Base-by-base conservation (phyloP, 1,140 invertebrate species). In the Olivierus martensii region DNA sequence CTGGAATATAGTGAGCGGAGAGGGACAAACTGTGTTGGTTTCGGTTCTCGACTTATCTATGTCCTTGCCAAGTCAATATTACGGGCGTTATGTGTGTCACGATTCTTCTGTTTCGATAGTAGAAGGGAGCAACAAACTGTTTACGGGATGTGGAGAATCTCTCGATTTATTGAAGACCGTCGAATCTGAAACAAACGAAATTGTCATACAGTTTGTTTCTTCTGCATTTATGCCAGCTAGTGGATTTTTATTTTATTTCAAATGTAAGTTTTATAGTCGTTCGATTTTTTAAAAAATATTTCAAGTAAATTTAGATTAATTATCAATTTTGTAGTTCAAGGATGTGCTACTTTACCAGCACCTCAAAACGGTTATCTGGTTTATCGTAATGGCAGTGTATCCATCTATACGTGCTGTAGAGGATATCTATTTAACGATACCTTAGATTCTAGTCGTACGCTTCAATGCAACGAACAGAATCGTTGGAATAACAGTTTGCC, bases 321-420 rank as follows among this genome's bases (percentile, higher is more conserved):
- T n/a, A n/a, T n/a, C n/a, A n/a, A 52, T 38, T 12, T 41, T 59
- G 65, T 65, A 75, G 75, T 75, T 56, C 59, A 77, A 45, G 76
- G 76, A 21, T 80, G 78, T 66, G 67, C 74, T 4, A 73, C 71
- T n/a, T 64, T 73, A 44, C 56, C 63, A 58, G 63, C 74, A 60
- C 77, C 77, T 59, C 69, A 69, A 60, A 69, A 74, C 61, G 77
- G 77, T n/a, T 77, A 78, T 56, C 61, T 78, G 3, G 73, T 76
- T 52, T 73, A 72, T 61, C 69, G 73, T 35, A 73, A 72, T 48
- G 70, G 70, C 39, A 71, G 71, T n/a, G 63, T 69, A n/a, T 75
- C 74, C 1, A 68, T 75, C 52, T 79, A 72, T 63, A 75, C 73
- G 66, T 80, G 78, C 64, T 73, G 76, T 57, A 70, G 75, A 11